Evolutionary conservation across 2,888 invertebrate genomes (phyloP).

Genomic region (Andrena praecox): DNA sequence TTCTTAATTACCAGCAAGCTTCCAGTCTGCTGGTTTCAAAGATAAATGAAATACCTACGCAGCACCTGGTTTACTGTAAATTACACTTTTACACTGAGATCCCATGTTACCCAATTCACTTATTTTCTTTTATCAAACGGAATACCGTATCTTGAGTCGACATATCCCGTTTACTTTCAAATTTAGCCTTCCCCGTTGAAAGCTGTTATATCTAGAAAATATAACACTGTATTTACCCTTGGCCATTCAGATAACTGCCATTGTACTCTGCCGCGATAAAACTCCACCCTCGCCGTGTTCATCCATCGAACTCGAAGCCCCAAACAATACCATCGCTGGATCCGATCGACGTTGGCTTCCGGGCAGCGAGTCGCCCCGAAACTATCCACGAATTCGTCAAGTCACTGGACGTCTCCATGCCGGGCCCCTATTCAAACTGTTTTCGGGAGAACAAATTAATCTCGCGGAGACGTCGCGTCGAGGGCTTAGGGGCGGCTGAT

Average conservation of each 20-base stretch:
- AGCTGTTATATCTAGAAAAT: no score
- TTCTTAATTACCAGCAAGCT: not conserved
- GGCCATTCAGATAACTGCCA: not conserved
- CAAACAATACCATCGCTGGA: constrained; percentile 22
- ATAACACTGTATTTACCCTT: no score
- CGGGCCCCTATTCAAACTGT: constrained; percentile 14
- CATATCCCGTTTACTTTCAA: no score
- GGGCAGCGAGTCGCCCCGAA: constrained; percentile 28
- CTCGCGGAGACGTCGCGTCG: not conserved
- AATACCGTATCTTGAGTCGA: no score
- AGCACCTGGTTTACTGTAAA: not conserved
- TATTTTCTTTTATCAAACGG: not conserved
- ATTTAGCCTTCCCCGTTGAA: no score
- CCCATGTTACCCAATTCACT: not conserved
- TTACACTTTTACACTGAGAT: not conserved
- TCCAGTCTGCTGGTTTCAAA: not conserved
- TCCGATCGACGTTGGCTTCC: constrained; percentile 21
- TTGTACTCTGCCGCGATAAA: not conserved
- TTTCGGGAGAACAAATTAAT: constrained; percentile 45
- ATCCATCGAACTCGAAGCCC: not conserved
- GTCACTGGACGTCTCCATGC: constrained; percentile 7
- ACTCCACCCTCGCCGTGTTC: constrained; percentile 7
- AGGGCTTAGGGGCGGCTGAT: not conserved
- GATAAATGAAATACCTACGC: not conserved
- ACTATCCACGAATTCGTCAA: constrained; percentile 30